These are phyloP conservation scores for Chinchilla lanigera DNA, from an alignment of 2,113 vertebrate genomes.

Conservation along the genomic window DNA sequence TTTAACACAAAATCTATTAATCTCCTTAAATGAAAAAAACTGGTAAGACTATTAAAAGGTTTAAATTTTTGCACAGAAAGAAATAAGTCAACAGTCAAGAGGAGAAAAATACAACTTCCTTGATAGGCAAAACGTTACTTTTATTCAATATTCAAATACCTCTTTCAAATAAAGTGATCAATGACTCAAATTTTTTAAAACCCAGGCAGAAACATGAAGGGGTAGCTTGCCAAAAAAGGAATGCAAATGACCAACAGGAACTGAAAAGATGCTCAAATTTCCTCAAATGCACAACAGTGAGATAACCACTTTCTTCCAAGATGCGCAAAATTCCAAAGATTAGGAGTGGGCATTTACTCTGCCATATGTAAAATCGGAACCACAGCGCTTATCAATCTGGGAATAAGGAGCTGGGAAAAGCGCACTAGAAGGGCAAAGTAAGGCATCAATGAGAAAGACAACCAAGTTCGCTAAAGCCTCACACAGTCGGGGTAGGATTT, in stretches of 20 bases:
- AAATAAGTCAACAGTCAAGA: background rate
- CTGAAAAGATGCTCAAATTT: background rate
- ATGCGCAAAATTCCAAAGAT: background rate
- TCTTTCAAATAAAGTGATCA: conserved; percentile 27
- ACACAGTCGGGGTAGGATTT: too few relatives aligned
- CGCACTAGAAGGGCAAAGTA: background rate
- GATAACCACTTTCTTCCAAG: background rate
- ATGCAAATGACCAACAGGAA: background rate
- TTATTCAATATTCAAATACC: background rate
- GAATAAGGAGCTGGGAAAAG: background rate
- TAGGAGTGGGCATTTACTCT: too few relatives aligned
- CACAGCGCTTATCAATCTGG: background rate
- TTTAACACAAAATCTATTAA: background rate
- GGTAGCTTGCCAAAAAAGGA: background rate
- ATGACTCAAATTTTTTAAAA: background rate
- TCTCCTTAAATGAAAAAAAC: background rate
- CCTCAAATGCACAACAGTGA: background rate
- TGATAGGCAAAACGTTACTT: background rate
- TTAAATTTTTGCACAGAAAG: background rate
- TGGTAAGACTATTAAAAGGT: background rate
- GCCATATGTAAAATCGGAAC: background rate
- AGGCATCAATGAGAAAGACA: too few relatives aligned
- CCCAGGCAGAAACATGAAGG: background rate
- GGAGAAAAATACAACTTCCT: background rate
- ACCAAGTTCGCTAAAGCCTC: background rate